A percentile compares a stretch with the other conserved stretches of the same genome.
Conservation (phyloP, 30 jellyfish, hydroid and myxozoan species). For the Aurelia sp. region DNA sequence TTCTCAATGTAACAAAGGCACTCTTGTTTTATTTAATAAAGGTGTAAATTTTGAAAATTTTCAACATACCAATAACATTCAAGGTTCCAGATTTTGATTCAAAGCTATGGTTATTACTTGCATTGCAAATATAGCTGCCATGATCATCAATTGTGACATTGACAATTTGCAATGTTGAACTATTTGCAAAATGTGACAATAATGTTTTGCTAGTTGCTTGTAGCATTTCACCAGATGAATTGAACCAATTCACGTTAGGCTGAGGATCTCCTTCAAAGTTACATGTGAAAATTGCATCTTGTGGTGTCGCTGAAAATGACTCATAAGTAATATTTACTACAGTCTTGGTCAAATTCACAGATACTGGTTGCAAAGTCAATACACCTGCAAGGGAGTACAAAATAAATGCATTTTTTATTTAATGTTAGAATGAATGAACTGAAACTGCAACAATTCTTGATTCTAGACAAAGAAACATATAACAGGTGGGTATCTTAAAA, state of each 20-base stretch:
- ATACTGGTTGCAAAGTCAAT: not conserved
- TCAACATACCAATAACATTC: slow-evolving; percentile 36
- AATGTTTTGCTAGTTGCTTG: not conserved
- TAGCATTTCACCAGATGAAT: not conserved
- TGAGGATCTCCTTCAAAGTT: not conserved
- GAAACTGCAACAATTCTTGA: too few species aligned
- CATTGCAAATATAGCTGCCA: slow-evolving; percentile 51
- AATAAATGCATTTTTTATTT: too few species aligned
- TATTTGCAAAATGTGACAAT: not conserved
- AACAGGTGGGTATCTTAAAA: too few species aligned
- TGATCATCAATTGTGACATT: slow-evolving; percentile 28
- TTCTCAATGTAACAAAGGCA: too few species aligned
- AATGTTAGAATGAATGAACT: too few species aligned
- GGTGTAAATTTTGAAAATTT: too few species aligned
- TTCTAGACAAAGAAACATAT: too few species aligned
- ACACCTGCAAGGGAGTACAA: too few species aligned
- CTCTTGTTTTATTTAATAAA: too few species aligned
- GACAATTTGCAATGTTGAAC: slow-evolving; percentile 9
- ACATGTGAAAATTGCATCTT: slow-evolving; percentile 22
- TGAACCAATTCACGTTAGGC: slow-evolving; percentile 12
- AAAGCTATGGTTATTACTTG: slow-evolving; percentile 27
- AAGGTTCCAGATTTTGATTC: slow-evolving; percentile 8
- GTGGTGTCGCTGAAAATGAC: not conserved
- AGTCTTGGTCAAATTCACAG: not conserved
- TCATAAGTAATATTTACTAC: not conserved